These are phyloP conservation scores for Diadromus collaris DNA, from an alignment of 2,888 invertebrate species.

Conservation along the genomic window DNA sequence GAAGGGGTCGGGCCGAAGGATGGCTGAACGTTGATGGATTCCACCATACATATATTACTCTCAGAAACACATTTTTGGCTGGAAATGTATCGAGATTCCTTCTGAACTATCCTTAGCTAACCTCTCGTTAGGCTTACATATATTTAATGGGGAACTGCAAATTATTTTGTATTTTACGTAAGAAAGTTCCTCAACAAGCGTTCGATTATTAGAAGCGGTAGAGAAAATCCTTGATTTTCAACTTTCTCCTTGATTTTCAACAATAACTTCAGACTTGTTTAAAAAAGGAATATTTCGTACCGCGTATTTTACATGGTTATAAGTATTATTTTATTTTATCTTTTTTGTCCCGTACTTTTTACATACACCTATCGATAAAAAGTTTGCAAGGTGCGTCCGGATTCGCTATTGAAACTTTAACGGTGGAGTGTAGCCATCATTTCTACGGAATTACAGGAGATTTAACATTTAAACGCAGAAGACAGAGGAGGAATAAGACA, in stretches of 20 bases:
- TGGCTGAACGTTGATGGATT: too few species aligned
- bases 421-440: not conserved
- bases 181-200: not conserved
- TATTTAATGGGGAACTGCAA: too few species aligned
- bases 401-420: not conserved
- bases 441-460: too few species aligned
- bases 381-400: not conserved
- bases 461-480: too few species aligned
- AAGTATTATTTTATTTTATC: not conserved
- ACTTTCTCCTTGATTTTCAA: not conserved
- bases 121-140: too few species aligned
- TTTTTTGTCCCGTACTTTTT: not conserved
- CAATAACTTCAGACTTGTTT: not conserved
- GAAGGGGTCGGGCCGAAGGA: too few species aligned
- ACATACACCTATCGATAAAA: not conserved
- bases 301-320: not conserved
- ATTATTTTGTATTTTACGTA: too few species aligned
- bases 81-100: too few species aligned
- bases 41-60: too few species aligned
- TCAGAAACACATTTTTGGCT: too few species aligned
- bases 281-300: not conserved
- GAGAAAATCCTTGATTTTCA: not conserved
- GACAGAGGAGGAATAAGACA: too few species aligned
- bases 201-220: not conserved
- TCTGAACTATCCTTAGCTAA: too few species aligned